Evolutionary conservation across 2,113 vertebrate genomes (phyloP), one percentile per base, ranked within the genome.

Genomic region (Urocynchramus pylzowi): DNA sequence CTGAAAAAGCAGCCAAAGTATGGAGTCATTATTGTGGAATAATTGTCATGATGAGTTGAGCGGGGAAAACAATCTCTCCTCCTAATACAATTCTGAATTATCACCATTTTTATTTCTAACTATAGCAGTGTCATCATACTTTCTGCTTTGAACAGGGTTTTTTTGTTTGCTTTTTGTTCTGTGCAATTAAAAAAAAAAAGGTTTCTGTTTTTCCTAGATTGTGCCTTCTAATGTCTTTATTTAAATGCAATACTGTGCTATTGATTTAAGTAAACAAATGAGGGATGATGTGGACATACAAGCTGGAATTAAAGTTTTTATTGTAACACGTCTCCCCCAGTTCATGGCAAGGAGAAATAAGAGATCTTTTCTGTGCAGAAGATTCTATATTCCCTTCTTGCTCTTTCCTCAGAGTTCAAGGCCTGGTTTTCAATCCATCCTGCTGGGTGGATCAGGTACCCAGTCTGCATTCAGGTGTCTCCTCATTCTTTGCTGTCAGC

Each of bases 81-180:
- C n/a, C 27, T 49, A 75, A 63, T 63, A 10, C 47, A 74, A 83
- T 78, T 97, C 69, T 88, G 49, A 96, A 79, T 88, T 87, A 83
- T 37, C 79, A 85, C 13, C 64, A 37, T 82, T 90, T 97, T 85
- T 61, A 30, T 95, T 90, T 96, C 75, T 79, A 89, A 24, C 92
- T 89, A 11, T 24, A 91, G 52, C 69, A 76, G 26, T 64, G 80
- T 47, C 61, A 5, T 79, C 61, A n/a, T 76, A 26, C 61, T 50
- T 95, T 92, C 76, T 82, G 16, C 24, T 86, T 74, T 82, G 13
- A 77, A 76, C 35, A 50, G 52, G 13, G 4, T 7, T 79, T 95
- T 92, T 88, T 65, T 59, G 9, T 71, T 85, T 61, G 22, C 22
- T 78, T 91, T 89, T 73, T 77, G 31, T 80, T 90, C 67, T 57